Base-by-base conservation (phyloP, 1,140 invertebrate species). In the Nephila pilipes region DNA sequence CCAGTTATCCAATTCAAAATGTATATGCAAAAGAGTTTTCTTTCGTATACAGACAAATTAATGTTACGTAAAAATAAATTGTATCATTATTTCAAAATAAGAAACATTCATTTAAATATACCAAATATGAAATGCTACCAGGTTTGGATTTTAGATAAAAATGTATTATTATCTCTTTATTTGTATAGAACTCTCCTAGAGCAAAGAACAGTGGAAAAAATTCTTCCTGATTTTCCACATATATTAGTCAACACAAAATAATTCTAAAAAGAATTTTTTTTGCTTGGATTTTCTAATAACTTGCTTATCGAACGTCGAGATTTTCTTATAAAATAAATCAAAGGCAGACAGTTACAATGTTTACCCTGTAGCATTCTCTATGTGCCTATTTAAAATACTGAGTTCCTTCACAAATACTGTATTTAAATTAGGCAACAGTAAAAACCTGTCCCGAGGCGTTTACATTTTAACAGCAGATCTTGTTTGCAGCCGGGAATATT, bases 381-480 rank as follows among this genome's bases (percentile, higher is more conserved):
- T 29, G 69, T 75, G 69, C 29, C 29, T 54, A 81, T 81, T 81
- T 81, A 55, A 81, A 81, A 81, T 55, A 81, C 80, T 18, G 46
- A 81, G 36, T 29, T 81, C 80, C 54, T 81, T 81, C 46, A 55
- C 46, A 55, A 81, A 81, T 81, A 55, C 80, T n/a, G 80, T 81
- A 81, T 81, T 81, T 81, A 81, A 81, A 81, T 81, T 81, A 81
- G 80, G 80, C 80, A 55, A 54, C 38, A 81, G 54, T 46, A 81
- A 81, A 75, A 75, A 32, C 38, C 80, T 81, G 80, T 81, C 80
- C 46, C 20, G 5, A 38, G 46, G 80, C 80, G 46, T 81, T 81
- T 81, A 55, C 38, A 81, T 81, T 81, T 81, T 55, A 81, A 55
- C 69, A 54, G 46, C 80, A 81, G 46, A 75, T 32, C 69, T 75